These are phyloP conservation scores for Aythya fuligula DNA, from an alignment of 2,797 vertebrate genomes.

Conservation along the genomic window DNA sequence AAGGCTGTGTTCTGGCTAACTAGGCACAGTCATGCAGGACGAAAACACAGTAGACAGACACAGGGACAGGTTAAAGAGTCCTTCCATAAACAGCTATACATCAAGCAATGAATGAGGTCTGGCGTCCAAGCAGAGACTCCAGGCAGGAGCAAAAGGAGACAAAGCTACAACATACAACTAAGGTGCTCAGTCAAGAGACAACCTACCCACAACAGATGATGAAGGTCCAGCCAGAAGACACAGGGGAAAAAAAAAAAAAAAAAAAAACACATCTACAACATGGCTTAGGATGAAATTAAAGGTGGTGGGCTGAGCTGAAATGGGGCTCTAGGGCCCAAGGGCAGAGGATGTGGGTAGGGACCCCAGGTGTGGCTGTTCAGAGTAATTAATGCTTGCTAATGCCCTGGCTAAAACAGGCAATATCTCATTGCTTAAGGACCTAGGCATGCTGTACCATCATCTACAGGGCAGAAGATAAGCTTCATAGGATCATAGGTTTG, in stretches of 20 bases:
- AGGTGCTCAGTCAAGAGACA: not conserved
- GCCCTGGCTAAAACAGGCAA: not conserved
- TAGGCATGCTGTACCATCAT: not conserved
- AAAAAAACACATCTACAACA: not conserved
- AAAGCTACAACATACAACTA: not conserved
- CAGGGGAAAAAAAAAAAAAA: not conserved
- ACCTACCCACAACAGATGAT: not conserved
- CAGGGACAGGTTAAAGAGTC: not conserved
- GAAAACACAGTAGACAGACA: not conserved
- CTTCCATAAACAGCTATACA: not conserved
- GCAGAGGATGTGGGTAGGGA: not conserved
- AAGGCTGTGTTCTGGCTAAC: not conserved
- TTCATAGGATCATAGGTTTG: no score
- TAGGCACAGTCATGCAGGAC: no score
- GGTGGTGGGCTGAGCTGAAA: not conserved
- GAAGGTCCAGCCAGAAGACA: not conserved
- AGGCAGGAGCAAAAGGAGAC: not conserved
- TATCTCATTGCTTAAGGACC: not conserved
- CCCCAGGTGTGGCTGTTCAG: not conserved
- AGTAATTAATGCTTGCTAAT: not conserved
- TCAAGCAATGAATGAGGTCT: not conserved
- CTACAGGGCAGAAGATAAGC: not conserved
- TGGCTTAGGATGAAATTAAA: not conserved
- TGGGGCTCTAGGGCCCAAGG: not conserved
- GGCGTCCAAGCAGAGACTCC: not conserved